These are phyloP conservation scores for Dichetophora obliterata DNA, from an alignment of 2,888 invertebrate genomes.

Conservation along the genomic window DNA sequence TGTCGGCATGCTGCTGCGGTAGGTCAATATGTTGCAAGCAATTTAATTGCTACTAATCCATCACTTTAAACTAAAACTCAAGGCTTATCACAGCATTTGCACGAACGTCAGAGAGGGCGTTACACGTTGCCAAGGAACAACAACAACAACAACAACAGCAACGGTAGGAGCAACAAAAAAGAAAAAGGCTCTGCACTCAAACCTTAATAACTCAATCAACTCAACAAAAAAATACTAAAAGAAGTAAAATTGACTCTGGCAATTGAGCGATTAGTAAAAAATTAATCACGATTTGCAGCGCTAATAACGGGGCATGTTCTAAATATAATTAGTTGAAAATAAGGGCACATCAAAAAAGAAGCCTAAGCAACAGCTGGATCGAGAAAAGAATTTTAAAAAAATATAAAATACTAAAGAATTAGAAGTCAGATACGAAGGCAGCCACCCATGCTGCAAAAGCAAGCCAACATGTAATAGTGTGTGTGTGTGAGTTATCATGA, in stretches of 20 bases:
- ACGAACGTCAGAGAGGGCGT: not conserved
- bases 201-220: conserved; percentile 30
- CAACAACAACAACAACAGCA: not conserved
- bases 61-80: conserved; percentile 1
- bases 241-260: not conserved
- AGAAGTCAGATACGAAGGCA: not conserved
- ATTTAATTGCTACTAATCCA: conserved; percentile 21
- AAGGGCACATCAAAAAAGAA: not conserved
- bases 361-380: not conserved
- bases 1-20: conserved; percentile 1
- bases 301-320: conserved; percentile 18
- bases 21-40: conserved; percentile 20
- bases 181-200: not conserved
- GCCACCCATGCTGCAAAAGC: conserved; percentile 3
- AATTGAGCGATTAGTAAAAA: conserved; percentile 23
- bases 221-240: not conserved
- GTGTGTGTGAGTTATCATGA: not conserved
- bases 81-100: not conserved
- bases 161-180: not conserved
- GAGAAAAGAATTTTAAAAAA: not conserved
- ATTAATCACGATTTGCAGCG: conserved; percentile 22
- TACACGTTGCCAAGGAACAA: not conserved
- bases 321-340: conserved; percentile 23
- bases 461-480: not conserved
- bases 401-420: not conserved